These are phyloP conservation scores for Xestia rhomboidea DNA, from an alignment of 2,888 invertebrate genomes.

Conservation along the genomic window DNA sequence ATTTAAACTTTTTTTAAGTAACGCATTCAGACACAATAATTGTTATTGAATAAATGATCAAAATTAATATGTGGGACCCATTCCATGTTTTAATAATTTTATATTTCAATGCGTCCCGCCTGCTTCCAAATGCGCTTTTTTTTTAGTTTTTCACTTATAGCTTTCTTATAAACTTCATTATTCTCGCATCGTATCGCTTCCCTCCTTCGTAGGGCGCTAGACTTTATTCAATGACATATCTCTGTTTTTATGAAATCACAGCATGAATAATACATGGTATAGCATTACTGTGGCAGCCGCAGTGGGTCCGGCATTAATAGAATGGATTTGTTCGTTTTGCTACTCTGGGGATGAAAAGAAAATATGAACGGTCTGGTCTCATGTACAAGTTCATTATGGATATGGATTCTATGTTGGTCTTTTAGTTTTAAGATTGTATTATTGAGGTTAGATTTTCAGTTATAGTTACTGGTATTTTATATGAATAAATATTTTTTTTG, in stretches of 20 bases:
- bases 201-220: background rate
- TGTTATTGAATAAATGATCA: too few species aligned
- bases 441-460: background rate
- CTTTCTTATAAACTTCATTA: background rate
- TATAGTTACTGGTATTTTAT: background rate
- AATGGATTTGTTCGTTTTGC: constrained; percentile 47
- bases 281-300: constrained; percentile 31
- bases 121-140: too few species aligned
- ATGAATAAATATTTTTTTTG: background rate
- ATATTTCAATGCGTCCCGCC: too few species aligned
- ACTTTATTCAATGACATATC: constrained; percentile 49
- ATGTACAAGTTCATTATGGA: constrained; percentile 3
- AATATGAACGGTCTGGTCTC: constrained; percentile 28
- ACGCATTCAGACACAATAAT: too few species aligned
- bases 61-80: too few species aligned
- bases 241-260: constrained; percentile 64
- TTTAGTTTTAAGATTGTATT: background rate
- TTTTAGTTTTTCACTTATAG: too few species aligned
- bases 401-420: constrained; percentile 33
- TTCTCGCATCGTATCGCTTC: constrained; percentile 3
- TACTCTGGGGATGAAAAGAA: constrained; percentile 43
- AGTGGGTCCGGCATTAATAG: constrained; percentile 32
- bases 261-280: constrained; percentile 66
- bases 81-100: too few species aligned
- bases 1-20: too few species aligned